Conservation (phyloP, 2,113 vertebrate species). For the Macrotus californicus region DNA sequence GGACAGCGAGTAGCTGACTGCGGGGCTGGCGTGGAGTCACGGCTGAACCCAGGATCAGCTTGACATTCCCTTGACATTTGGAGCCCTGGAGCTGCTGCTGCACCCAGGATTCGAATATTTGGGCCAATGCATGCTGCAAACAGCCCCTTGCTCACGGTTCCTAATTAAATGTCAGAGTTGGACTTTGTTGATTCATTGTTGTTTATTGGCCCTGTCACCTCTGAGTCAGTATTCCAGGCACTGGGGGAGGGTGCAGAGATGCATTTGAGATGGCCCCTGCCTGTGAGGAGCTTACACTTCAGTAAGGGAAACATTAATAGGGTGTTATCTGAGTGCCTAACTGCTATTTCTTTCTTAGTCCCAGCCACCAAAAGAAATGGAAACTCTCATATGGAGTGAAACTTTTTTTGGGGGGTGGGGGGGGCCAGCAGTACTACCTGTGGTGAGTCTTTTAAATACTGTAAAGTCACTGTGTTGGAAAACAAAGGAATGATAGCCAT, state of each 20-base stretch:
- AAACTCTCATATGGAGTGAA: background rate
- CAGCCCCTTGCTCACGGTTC: background rate
- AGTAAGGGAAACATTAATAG: background rate
- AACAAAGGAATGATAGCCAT: background rate
- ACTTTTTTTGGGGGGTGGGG: fast-evolving
- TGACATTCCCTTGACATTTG: background rate
- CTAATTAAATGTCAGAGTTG: background rate
- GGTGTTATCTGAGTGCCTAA: background rate
- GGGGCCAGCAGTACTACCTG: background rate
- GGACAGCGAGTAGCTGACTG: background rate
- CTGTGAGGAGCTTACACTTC: background rate
- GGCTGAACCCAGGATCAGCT: background rate
- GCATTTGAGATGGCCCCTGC: background rate
- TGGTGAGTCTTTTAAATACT: background rate
- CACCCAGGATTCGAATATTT: background rate
- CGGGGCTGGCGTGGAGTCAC: background rate
- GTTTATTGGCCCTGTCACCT: background rate
- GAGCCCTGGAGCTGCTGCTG: background rate
- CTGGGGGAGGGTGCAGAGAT: background rate
- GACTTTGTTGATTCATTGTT: background rate
- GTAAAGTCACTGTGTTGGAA: background rate
- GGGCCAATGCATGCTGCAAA: background rate
- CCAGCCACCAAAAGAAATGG: background rate
- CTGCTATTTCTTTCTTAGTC: background rate
- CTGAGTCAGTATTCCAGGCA: background rate